Conservation (phyloP, 2,797 vertebrate species). For the Sitta carolinensis region DNA sequence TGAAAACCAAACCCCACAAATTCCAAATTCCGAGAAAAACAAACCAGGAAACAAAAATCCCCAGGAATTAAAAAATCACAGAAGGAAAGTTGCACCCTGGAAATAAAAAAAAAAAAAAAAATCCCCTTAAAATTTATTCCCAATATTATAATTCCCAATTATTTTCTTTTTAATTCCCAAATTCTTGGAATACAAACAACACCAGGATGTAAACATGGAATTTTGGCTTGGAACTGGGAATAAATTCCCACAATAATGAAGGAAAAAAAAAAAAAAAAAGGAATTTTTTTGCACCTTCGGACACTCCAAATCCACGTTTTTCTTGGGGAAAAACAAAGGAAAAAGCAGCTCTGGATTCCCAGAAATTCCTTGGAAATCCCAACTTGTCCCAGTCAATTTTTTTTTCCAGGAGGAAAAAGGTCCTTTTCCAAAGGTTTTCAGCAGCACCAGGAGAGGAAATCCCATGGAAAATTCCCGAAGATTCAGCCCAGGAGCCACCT, state of each 20-base stretch:
- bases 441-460: neutral
- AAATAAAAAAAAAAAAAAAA: neutral
- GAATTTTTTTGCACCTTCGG: neutral
- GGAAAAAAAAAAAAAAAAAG: rapidly evolving
- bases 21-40: neutral
- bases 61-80: rapidly evolving
- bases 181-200: neutral
- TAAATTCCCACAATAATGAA: neutral
- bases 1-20: neutral
- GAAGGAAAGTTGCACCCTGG: neutral
- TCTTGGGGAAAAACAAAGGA: neutral
- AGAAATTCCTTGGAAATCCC: neutral
- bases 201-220: neutral
- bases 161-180: neutral
- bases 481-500: neutral
- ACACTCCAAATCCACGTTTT: neutral
- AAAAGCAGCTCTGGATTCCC: neutral
- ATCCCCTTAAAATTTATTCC: neutral
- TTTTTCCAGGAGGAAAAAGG: neutral
- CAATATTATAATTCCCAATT: neutral
- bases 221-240: neutral
- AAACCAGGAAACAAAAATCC: neutral
- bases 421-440: neutral
- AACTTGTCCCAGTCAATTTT: neutral
- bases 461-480: neutral